phyloP scores from a whole-genome alignment of 2,888 invertebrate species.

The Ptychoptera albimana region DNA sequence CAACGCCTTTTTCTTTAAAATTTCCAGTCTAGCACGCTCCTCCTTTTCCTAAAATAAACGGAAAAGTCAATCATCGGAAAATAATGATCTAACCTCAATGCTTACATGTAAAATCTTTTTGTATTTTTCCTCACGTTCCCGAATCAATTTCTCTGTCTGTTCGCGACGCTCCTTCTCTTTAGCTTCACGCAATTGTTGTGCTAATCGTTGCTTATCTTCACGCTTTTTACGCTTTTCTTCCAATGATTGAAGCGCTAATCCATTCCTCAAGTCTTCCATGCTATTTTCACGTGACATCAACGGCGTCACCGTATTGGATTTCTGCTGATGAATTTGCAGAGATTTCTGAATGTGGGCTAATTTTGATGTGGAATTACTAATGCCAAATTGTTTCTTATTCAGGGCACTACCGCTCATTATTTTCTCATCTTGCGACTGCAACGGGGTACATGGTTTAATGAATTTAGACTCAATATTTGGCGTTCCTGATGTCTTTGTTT shows the following conservation, averaged over 20 bases:
- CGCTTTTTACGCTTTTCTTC: conserved; percentile 11
- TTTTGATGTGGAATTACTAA: no score
- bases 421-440: no score
- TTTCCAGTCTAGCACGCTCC: neutral
- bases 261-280: conserved; percentile 24
- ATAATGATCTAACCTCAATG: neutral
- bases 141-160: conserved; percentile 21
- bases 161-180: conserved; percentile 27
- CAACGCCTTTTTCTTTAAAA: conserved; percentile 11
- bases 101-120: conserved; percentile 4
- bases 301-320: neutral
- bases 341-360: no score
- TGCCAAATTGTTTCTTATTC: no score
- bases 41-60: conserved; percentile 1
- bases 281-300: conserved; percentile 22
- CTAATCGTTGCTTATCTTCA: conserved; percentile 26
- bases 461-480: no score
- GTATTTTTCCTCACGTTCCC: conserved; percentile 26
- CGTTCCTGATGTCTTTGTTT: no score
- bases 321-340: no score
- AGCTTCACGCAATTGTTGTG: conserved; percentile 24
- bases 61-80: neutral
- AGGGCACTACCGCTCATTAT: no score
- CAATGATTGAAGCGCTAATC: conserved; percentile 13
- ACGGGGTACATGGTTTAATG: no score